These are phyloP conservation scores for Pachypsylla venusta DNA, from an alignment of 1,140 invertebrate species.

Conservation along the genomic window DNA sequence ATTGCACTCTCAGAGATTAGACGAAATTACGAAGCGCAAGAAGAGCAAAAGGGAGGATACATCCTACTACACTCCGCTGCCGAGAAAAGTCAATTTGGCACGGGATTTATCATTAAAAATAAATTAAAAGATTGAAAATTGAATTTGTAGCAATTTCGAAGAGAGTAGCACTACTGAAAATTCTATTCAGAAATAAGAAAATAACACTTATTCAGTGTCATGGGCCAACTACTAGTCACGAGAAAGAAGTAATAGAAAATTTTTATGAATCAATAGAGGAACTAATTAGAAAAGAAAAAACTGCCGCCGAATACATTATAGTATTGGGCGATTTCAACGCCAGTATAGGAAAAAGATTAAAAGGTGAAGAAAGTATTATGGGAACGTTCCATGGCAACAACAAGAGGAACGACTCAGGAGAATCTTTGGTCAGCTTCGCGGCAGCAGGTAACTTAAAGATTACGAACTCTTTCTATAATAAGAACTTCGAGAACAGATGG, in stretches of 20 bases:
- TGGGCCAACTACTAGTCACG: neutral
- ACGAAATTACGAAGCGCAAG: neutral
- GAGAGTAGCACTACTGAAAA: neutral
- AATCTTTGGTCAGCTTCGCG: neutral
- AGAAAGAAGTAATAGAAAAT: neutral
- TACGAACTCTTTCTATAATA: neutral
- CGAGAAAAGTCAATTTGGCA: neutral
- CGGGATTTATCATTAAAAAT: neutral
- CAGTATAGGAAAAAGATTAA: neutral
- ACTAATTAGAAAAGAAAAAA: neutral
- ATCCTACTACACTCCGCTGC: neutral
- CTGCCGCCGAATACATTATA: neutral
- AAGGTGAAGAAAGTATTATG: neutral
- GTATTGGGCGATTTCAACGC: too few species aligned
- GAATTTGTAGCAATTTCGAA: neutral
- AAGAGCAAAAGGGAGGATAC: neutral
- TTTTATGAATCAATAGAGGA: neutral
- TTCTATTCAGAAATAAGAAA: neutral
- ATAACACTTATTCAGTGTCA: neutral
- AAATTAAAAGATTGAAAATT: neutral
- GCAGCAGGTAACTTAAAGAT: neutral
- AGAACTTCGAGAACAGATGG: neutral
- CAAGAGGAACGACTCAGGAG: neutral
- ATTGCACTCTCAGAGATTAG: neutral
- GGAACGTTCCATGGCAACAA: neutral